Conservation (phyloP, 2,113 vertebrate genomes). For the Sitta europaea region DNA sequence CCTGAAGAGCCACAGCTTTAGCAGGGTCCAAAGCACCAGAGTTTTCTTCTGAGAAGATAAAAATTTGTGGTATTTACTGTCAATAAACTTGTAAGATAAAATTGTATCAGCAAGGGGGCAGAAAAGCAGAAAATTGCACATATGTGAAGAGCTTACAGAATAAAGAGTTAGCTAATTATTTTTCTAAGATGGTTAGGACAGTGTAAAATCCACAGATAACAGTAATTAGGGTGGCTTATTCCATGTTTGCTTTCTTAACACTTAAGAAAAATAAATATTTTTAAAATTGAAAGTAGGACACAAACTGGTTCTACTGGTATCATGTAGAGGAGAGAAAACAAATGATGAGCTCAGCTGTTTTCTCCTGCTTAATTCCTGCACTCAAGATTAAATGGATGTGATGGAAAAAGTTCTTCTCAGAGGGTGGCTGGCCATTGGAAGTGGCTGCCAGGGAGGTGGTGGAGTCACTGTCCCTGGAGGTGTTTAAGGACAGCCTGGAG, state of each 20-base stretch:
- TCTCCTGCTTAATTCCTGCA: neutral
- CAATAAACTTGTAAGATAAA: slow-evolving; percentile 44
- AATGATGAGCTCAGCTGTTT: neutral
- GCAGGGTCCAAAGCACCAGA: neutral
- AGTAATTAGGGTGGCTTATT: slow-evolving; percentile 51
- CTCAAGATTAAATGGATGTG: neutral
- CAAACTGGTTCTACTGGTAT: slow-evolving; percentile 50
- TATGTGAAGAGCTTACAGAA: slow-evolving; percentile 51
- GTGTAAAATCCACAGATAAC: slow-evolving; percentile 37
- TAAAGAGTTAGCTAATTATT: slow-evolving; percentile 48
- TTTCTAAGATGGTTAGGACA: neutral
- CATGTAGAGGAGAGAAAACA: neutral
- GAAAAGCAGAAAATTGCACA: slow-evolving; percentile 59
- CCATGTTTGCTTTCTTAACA: slow-evolving; percentile 8
- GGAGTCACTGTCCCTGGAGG: neutral
- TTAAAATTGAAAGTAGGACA: slow-evolving; percentile 42
- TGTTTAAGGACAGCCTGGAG: neutral
- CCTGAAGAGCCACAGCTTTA: neutral
- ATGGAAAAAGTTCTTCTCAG: neutral
- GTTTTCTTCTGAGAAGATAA: slow-evolving; percentile 17
- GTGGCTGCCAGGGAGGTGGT: neutral
- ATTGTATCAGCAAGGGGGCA: slow-evolving; percentile 44
- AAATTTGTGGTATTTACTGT: slow-evolving; percentile 39
- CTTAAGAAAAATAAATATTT: slow-evolving; percentile 39
- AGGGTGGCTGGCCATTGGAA: neutral